phyloP scores from a whole-genome alignment of 2,797 vertebrate species.

The Acanthopagrus latus region DNA sequence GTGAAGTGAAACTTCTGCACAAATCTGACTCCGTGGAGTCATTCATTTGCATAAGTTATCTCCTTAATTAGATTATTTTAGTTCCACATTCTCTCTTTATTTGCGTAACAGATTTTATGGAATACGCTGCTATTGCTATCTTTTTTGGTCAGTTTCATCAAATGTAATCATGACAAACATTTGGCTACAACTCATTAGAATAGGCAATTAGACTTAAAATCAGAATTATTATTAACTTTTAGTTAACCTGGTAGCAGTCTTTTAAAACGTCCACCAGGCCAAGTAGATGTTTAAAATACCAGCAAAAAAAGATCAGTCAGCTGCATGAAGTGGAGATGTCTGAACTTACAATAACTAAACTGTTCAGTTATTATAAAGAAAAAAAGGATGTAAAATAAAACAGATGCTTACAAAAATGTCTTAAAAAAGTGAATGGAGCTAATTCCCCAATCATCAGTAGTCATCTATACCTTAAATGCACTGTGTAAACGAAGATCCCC shows the following conservation, averaged over 20 bases:
- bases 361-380: too few relatives aligned
- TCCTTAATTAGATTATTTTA: not conserved
- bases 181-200: not conserved
- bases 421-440: not conserved
- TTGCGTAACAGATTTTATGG: not conserved
- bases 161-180: not conserved
- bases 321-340: too few relatives aligned
- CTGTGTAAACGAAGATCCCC: not conserved
- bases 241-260: not conserved
- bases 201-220: not conserved
- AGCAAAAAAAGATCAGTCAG: not conserved
- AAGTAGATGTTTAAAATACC: not conserved
- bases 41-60: not conserved
- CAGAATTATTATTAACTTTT: not conserved
- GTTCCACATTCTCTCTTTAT: not conserved
- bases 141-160: not conserved
- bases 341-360: not conserved
- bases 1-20: slow-evolving; percentile 3
- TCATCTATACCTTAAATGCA: not conserved
- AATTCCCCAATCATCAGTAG: not conserved
- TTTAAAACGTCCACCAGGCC: not conserved
- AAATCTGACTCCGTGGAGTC: not conserved
- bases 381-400: not conserved
- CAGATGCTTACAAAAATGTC: not conserved
- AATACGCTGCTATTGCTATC: not conserved